Percentiles rank a stretch among this genome's conserved stretches.
phyloP scores from a whole-genome alignment of 2,113 vertebrate species.

The Myocastor coypus region DNA sequence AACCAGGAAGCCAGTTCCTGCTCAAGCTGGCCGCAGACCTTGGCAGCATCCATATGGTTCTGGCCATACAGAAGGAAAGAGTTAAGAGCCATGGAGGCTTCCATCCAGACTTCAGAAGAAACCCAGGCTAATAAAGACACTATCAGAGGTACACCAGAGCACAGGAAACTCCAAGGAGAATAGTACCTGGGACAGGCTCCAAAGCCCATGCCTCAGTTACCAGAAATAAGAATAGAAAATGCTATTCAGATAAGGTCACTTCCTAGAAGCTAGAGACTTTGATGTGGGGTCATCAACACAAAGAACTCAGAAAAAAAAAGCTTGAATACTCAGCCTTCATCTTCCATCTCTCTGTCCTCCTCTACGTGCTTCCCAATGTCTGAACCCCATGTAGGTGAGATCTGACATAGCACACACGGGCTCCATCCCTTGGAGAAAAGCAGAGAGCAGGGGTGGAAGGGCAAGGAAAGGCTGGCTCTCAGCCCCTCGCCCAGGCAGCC shows the following conservation, averaged over 20 bases:
- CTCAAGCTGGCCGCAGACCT: background rate
- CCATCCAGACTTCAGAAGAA: background rate
- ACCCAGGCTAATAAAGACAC: background rate
- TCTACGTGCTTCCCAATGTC: background rate
- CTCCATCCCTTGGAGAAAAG: background rate
- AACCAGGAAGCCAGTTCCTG: background rate
- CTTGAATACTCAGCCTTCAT: background rate
- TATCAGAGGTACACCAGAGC: background rate
- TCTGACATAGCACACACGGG: rapidly evolving
- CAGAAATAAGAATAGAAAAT: background rate
- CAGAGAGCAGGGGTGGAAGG: background rate
- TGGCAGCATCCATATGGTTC: background rate
- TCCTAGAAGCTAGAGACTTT: background rate
- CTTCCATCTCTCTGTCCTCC: background rate
- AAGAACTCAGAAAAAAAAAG: background rate
- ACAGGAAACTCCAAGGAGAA: background rate
- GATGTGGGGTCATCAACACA: background rate
- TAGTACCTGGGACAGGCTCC: background rate
- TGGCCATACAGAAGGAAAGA: background rate
- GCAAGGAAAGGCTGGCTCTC: background rate
- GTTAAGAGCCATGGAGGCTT: background rate
- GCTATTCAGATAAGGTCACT: background rate
- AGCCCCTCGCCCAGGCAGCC: too few relatives aligned
- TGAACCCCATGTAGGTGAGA: background rate
- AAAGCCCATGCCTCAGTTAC: background rate